Conservation (phyloP, 2,797 vertebrate species). For the Artibeus jamaicensis region DNA sequence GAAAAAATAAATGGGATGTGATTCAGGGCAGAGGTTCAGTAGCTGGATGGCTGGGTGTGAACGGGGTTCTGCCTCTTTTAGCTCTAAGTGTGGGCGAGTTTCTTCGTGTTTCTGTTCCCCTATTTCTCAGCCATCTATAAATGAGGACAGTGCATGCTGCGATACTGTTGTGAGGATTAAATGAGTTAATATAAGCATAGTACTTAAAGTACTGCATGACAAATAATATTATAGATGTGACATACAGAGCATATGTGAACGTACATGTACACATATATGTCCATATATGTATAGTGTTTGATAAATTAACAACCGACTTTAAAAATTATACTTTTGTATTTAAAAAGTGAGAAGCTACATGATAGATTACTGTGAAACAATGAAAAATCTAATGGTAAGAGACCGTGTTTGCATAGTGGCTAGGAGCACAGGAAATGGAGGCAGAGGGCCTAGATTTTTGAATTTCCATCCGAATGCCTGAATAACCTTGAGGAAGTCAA, state of each 20-base stretch:
- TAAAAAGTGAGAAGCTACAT: not conserved
- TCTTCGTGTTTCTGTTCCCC: not conserved
- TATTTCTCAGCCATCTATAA: not conserved
- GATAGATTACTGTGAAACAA: not conserved
- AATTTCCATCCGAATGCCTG: not conserved
- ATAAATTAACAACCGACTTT: not conserved
- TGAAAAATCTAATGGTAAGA: not conserved
- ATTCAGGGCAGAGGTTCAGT: not conserved
- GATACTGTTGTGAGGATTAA: not conserved
- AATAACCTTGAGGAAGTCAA: not conserved
- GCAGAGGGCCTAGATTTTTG: not conserved
- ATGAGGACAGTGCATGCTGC: not conserved
- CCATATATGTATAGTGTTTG: not conserved
- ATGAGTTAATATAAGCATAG: not conserved
- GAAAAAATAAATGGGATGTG: not conserved
- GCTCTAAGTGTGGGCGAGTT: not conserved
- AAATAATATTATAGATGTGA: not conserved
- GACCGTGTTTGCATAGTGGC: not conserved
- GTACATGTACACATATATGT: not conserved
- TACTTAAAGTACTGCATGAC: not conserved
- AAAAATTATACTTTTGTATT: not conserved
- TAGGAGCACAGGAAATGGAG: not conserved
- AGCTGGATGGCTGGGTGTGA: not conserved
- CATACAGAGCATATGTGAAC: not conserved
- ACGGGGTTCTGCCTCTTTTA: not conserved